Conservation (phyloP, 2,888 invertebrate genomes). For the Balanococcus diminutus region DNA sequence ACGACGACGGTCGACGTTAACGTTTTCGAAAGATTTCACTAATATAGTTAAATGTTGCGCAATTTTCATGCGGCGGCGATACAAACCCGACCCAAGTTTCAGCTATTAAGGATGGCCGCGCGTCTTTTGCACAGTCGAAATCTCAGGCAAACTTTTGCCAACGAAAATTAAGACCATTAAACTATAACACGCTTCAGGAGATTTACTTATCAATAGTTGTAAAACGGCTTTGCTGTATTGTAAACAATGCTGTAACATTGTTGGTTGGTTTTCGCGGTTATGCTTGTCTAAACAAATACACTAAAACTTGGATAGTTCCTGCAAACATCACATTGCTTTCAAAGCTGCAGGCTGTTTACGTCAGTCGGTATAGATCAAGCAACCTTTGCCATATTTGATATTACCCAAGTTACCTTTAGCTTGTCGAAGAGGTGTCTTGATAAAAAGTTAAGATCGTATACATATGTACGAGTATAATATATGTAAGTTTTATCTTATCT, state of each 20-base stretch:
- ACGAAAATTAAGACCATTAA: conserved; percentile 42
- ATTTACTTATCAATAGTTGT: conserved; percentile 40
- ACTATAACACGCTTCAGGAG: conserved; percentile 42
- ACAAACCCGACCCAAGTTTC: conserved; percentile 27
- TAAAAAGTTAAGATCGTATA: background rate
- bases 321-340: conserved; percentile 42
- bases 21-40: conserved; percentile 18
- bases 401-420: background rate
- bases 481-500: no score
- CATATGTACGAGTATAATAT: no score
- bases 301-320: conserved; percentile 25
- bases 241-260: conserved; percentile 40
- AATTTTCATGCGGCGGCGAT: conserved; percentile 40
- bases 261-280: conserved; percentile 35
- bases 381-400: background rate
- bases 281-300: conserved; percentile 35
- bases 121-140: conserved; percentile 38
- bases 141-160: conserved; percentile 1
- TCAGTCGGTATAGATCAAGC: background rate
- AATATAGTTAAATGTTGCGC: conserved; percentile 31
- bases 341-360: conserved; percentile 23
- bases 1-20: conserved; percentile 10
- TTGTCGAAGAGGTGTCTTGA: background rate
- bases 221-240: conserved; percentile 38
- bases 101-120: conserved; percentile 39